Evolutionary conservation across 2,888 invertebrate species (phyloP).

Genomic region (Drosophila anomelani): DNA sequence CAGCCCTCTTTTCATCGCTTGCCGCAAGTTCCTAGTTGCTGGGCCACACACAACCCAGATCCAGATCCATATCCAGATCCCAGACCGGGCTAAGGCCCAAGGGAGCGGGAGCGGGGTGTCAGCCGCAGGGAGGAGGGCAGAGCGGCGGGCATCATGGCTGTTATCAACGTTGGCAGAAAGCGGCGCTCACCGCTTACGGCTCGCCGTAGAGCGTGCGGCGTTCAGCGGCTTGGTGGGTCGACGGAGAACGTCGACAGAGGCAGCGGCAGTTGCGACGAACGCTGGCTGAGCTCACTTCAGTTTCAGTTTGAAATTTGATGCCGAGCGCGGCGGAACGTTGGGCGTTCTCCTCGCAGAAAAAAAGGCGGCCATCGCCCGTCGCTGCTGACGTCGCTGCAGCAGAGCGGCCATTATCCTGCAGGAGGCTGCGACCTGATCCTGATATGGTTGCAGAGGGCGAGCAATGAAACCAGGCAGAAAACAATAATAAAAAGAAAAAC

Average conservation of each 20-base stretch:
- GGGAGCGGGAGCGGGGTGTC: constrained; percentile 3
- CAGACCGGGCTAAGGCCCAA: neutral
- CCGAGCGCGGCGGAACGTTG: constrained; percentile 70
- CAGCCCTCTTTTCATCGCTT: constrained; percentile 7
- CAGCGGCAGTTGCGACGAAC: constrained; percentile 37
- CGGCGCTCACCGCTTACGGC: constrained; percentile 56
- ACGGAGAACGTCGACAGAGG: constrained; percentile 7
- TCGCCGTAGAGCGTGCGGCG: constrained; percentile 19
- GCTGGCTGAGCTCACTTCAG: constrained; percentile 61
- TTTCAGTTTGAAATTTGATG: constrained; percentile 76
- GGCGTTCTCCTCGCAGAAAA: constrained; percentile 38
- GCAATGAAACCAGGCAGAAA: neutral
- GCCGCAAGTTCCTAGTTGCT: constrained; percentile 4
- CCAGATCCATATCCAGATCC: constrained; percentile 28
- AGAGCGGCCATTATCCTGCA: constrained; percentile 49
- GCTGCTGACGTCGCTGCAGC: constrained; percentile 32
- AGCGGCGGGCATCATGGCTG: constrained; percentile 65
- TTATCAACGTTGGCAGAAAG: constrained; percentile 77
- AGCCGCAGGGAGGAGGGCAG: constrained; percentile 11
- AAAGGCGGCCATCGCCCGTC: constrained; percentile 57
- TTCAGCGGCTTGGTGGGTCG: constrained; percentile 24
- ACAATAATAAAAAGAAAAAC: neutral
- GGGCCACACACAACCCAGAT: constrained; percentile 52
- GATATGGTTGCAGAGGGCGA: constrained; percentile 28
- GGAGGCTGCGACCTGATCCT: constrained; percentile 33